Conservation (phyloP, 2,797 vertebrate species). For the Stomatorhinus walkeri region DNA sequence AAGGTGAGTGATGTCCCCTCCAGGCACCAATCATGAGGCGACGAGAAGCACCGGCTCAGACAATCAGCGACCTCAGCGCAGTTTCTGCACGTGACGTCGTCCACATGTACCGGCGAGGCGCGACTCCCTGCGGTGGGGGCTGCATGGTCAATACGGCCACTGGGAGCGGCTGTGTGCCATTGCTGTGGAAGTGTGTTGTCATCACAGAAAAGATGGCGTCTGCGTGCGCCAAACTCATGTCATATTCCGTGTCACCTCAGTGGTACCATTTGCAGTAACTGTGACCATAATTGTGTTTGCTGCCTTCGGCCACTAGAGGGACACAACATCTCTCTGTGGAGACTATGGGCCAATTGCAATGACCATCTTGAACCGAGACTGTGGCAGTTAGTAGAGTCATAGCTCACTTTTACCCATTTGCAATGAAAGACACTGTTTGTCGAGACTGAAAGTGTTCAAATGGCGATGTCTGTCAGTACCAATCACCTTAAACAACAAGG, state of each 20-base stretch:
- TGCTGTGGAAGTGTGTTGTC: not conserved
- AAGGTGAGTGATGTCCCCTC: conserved; percentile 2
- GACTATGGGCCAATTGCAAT: conserved; percentile 8
- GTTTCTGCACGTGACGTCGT: not conserved
- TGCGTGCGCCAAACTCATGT: not conserved
- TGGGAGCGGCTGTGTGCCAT: not conserved
- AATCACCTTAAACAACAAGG: not conserved
- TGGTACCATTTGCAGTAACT: not conserved
- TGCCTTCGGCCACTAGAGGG: conserved; percentile 8
- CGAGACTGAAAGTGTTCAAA: not conserved
- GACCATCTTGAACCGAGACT: not conserved
- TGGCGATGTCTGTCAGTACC: not conserved
- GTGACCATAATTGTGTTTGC: not conserved
- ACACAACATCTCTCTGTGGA: not conserved
- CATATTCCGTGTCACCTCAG: not conserved
- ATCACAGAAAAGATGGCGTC: not conserved
- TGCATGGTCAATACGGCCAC: not conserved
- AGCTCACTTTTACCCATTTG: not conserved
- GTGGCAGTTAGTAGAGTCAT: not conserved
- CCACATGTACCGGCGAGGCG: not conserved
- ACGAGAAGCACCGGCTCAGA: not conserved
- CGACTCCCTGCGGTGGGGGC: not conserved
- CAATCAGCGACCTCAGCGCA: conserved; percentile 18
- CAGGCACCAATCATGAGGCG: not conserved
- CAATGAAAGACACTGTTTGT: not conserved